phyloP scores from a whole-genome alignment of 2,113 vertebrate species.

The Alces alces region DNA sequence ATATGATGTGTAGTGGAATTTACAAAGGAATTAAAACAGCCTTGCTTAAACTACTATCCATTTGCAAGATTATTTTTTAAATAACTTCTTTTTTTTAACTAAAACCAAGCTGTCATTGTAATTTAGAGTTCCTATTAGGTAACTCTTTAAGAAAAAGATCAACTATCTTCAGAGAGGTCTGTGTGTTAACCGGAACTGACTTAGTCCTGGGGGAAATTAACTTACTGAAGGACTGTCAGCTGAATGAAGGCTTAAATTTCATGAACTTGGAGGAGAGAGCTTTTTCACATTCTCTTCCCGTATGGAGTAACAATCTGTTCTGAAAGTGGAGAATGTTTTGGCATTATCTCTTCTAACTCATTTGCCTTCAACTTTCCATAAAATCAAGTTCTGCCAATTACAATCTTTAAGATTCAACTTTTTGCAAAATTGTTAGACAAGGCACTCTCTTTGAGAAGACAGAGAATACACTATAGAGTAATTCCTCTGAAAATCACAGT shows the following conservation, averaged over 20 bases:
- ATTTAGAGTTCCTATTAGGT: not conserved
- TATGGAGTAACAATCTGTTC: constrained; percentile 27
- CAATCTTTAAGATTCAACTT: not conserved
- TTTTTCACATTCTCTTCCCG: not conserved
- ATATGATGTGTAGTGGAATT: not conserved
- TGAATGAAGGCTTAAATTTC: not conserved
- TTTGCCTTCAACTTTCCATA: constrained; percentile 19
- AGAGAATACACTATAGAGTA: not conserved
- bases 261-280: not conserved
- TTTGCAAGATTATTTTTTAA: not conserved
- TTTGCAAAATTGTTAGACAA: not conserved
- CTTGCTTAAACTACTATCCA: not conserved
- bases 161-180: not conserved
- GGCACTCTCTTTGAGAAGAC: not conserved
- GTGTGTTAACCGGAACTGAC: not conserved
- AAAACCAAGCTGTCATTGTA: not conserved
- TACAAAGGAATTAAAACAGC: not conserved
- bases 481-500: not conserved
- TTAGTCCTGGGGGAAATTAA: not conserved
- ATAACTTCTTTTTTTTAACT: not conserved
- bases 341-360: not conserved
- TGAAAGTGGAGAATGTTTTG: not conserved
- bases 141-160: constrained; percentile 9
- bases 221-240: not conserved
- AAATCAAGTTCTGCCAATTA: not conserved